phyloP scores from a whole-genome alignment of 2,888 invertebrate species.

The Torymus aiolomorphi region DNA sequence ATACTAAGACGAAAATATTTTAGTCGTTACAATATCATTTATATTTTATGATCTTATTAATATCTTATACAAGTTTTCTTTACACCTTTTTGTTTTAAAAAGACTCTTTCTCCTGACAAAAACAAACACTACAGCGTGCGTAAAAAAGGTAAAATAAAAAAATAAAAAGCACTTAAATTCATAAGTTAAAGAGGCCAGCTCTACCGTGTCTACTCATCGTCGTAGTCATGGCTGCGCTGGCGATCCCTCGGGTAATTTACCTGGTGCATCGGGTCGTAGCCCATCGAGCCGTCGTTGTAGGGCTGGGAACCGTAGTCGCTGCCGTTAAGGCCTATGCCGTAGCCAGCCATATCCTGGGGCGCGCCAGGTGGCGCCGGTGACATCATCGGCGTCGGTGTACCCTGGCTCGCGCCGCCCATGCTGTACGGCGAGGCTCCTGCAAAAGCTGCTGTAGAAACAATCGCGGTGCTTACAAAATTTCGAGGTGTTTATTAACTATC shows the following conservation, averaged over 20 bases:
- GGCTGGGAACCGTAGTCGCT: constrained; percentile 90
- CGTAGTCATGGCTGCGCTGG: constrained; percentile 59
- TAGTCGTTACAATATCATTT: no score
- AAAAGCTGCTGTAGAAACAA: constrained; percentile 77
- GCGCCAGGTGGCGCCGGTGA: constrained; percentile 89
- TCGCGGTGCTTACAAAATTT: constrained; percentile 68
- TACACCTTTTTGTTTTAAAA: no score
- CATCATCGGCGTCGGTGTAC: constrained; percentile 96
- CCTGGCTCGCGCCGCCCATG: constrained; percentile 89
- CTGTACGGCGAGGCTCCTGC: constrained; percentile 90
- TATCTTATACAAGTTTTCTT: no score
- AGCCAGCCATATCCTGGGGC: constrained; percentile 92
- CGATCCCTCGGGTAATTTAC: constrained; percentile 74
- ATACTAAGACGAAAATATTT: no score
- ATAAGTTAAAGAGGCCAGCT: constrained; percentile 55
- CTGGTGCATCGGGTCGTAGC: constrained; percentile 95
- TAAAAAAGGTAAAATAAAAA: no score
- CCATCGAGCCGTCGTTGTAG: constrained; percentile 92
- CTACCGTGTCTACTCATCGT: constrained; percentile 60
- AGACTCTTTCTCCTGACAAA: no score
- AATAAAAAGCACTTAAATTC: constrained; percentile 6
- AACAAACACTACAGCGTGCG: no score
- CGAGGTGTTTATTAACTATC: constrained; percentile 37
- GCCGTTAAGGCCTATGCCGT: constrained; percentile 93
- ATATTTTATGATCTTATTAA: no score